Conservation (phyloP, 2,888 invertebrate genomes). For the Daptonema setosum region DNA sequence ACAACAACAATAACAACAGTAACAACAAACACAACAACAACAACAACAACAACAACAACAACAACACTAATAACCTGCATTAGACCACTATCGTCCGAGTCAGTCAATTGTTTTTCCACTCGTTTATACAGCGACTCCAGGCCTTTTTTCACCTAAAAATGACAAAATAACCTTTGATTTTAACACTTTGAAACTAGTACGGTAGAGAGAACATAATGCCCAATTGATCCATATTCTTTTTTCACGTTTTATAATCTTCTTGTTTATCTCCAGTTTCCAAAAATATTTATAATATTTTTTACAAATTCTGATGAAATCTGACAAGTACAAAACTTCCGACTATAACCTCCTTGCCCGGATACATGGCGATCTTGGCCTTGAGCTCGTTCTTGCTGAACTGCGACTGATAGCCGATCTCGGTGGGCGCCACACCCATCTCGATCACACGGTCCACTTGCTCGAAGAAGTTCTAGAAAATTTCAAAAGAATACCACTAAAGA, state of each 20-base stretch:
- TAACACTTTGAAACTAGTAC: no score
- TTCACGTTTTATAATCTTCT: no score
- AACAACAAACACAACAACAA: no score
- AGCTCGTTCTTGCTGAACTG: slow-evolving; percentile 90
- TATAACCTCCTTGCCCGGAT: slow-evolving; percentile 55
- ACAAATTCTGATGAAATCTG: no score
- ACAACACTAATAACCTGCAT: no score
- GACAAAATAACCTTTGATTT: no score
- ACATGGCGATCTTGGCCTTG: slow-evolving; percentile 73
- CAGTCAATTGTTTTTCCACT: slow-evolving; percentile 70
- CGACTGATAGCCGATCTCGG: slow-evolving; percentile 90
- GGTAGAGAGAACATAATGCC: no score
- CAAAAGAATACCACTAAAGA: not conserved
- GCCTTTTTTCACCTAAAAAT: slow-evolving; percentile 54
- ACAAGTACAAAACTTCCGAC: not conserved
- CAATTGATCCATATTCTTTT: no score
- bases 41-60: no score
- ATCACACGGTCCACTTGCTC: slow-evolving; percentile 85
- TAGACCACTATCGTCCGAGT: not conserved
- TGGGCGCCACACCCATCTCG: slow-evolving; percentile 74
- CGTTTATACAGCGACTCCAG: slow-evolving; percentile 76
- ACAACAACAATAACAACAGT: no score
- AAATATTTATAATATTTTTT: no score
- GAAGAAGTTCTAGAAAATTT: slow-evolving; percentile 55
- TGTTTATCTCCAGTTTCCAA: no score